Base-by-base conservation (phyloP, 2,113 vertebrate genomes). In the Oreocharis arfaki region DNA sequence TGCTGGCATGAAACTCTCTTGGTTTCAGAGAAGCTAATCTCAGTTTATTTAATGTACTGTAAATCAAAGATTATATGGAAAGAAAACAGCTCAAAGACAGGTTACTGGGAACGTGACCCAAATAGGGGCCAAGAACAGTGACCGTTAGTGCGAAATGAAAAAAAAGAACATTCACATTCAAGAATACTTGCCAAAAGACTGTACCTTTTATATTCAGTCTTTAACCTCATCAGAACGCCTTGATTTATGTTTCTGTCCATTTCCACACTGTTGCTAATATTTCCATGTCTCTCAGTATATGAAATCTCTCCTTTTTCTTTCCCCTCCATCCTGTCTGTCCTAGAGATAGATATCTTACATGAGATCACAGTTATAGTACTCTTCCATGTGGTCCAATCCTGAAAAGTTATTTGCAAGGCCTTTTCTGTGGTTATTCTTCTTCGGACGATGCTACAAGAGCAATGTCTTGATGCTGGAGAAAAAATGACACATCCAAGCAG, bases 171-270 rank as follows among this genome's bases (percentile, higher is more conserved):
- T 80, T 88, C 87, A 69, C 74, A 67, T 89, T 79, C 71, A 86
- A 49, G 52, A 84, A 84, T 5, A 71, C 20, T 81, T 96, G 71
- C 90, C 90, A 95, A 95, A 94, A 86, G 22, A 33, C 79, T 86
- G 84, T 4, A 3, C 42, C 24, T 83, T 88, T 94, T 93, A 41
- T 35, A 67, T 57, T 85, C 67, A 55, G 67, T 56, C 24, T 91
- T 94, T 84, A 78, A 84, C 63, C 63, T 93, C 90, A 80, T 27
- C 14, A 60, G 22, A 94, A 61, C 16, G 35, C 52, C 55, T 90
- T 88, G 77, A 73, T 74, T 96, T 92, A 96, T 67, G 16, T 86
- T 93, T 94, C 63, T 92, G 63, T 63, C 56, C 42, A 81, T 95
- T 94, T 93, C 39, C 47, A 71, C 28, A 27, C 65, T 56, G 17